phyloP scores from a whole-genome alignment of 1,140 invertebrate genomes.

The Drosophila miranda region DNA sequence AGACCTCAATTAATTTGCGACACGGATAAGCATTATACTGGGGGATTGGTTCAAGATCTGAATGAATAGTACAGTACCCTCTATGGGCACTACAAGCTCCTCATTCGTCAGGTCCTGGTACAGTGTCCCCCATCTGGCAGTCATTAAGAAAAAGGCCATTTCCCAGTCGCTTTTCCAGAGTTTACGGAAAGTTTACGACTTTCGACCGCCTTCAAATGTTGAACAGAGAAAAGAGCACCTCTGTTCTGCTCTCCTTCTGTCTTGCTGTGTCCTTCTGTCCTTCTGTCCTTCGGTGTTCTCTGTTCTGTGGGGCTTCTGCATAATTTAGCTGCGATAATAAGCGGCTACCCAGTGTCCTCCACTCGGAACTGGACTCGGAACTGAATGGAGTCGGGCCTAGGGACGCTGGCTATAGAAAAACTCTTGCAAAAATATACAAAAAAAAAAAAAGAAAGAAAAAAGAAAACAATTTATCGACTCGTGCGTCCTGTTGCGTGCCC shows the following conservation, averaged over 20 bases:
- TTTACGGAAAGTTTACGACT: no score
- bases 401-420: constrained; percentile 33
- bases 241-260: no score
- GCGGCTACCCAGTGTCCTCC: constrained; percentile 43
- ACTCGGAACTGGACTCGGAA: constrained; percentile 8
- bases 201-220: no score
- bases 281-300: constrained; percentile 12
- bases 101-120: no score
- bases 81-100: no score
- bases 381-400: background rate
- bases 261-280: background rate
- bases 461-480: constrained; percentile 68
- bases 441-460: background rate
- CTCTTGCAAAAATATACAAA: background rate
- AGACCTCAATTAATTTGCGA: background rate
- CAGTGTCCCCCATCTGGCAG: no score
- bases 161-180: no score
- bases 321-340: constrained; percentile 73
- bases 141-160: no score
- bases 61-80: no score
- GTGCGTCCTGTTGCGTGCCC: constrained; percentile 76
- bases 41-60: no score
- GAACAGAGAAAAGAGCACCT: no score
- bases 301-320: constrained; percentile 52
- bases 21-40: no score